Percentiles rank a stretch among this genome's conserved stretches.
phyloP scores from a whole-genome alignment of 2,888 invertebrate genomes.

The Philonicus albiceps region DNA sequence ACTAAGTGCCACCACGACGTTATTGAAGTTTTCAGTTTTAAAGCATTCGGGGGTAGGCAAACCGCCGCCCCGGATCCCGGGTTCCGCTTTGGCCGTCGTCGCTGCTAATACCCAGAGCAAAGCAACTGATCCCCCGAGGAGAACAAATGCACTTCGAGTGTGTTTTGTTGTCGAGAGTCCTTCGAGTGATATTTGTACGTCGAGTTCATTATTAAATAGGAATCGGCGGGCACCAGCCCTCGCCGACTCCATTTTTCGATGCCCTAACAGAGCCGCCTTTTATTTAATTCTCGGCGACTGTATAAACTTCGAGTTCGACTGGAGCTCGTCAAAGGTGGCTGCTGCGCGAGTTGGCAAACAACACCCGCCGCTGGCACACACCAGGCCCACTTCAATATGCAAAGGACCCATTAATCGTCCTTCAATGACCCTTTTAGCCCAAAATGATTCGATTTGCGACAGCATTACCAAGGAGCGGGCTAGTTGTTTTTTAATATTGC shows the following conservation, averaged over 20 bases:
- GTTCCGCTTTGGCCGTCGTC: neutral
- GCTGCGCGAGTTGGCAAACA: conserved; percentile 25
- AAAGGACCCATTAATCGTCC: conserved; percentile 40
- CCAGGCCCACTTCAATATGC: conserved; percentile 33
- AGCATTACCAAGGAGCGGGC: neutral
- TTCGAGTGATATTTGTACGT: conserved; percentile 40
- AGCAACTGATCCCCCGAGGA: conserved; percentile 12
- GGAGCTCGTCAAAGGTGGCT: neutral
- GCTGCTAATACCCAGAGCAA: conserved; percentile 24
- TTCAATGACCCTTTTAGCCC: conserved; percentile 39
- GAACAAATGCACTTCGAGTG: conserved; percentile 36
- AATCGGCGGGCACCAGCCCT: neutral
- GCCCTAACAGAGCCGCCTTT: neutral
- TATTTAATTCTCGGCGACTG: conserved; percentile 23
- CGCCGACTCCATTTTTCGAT: neutral
- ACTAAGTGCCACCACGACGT: conserved; percentile 34
- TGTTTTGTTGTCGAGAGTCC: conserved; percentile 26
- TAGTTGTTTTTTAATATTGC: neutral
- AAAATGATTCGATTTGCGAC: conserved; percentile 37
- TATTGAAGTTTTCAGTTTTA: conserved; percentile 21
- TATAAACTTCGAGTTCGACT: neutral
- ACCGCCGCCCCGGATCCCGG: neutral
- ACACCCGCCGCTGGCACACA: conserved; percentile 18
- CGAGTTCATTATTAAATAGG: conserved; percentile 50
- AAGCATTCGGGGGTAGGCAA: neutral